A percentile compares a stretch with the other conserved stretches of the same genome.
Conservation (phyloP, 2,113 vertebrate genomes). For the Gallinago jamesoni region DNA sequence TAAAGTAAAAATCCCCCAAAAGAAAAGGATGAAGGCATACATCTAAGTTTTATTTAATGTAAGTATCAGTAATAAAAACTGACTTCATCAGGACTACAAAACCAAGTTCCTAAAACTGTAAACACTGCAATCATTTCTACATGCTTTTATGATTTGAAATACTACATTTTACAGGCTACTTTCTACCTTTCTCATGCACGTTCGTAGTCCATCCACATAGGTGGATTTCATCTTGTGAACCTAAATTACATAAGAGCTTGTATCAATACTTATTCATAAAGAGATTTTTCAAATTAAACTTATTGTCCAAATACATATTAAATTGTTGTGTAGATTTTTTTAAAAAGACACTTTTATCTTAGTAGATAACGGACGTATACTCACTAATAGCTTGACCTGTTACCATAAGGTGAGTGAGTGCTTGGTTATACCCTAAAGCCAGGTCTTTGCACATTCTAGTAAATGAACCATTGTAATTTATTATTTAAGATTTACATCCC, state of each 20-base stretch:
- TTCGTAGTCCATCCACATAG: conserved; percentile 86
- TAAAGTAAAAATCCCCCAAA: not conserved
- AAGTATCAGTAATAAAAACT: not conserved
- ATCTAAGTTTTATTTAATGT: not conserved
- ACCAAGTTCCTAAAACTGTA: not conserved
- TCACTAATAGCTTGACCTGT: not conserved
- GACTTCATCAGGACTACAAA: not conserved
- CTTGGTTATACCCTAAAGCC: not conserved
- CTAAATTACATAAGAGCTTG: conserved; percentile 60
- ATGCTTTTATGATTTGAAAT: not conserved
- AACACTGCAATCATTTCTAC: not conserved
- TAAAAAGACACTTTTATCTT: not conserved
- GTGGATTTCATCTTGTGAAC: conserved; percentile 92
- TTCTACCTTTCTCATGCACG: conserved; percentile 82
- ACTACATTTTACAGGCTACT: not conserved
- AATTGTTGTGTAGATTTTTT: not conserved
- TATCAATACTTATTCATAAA: not conserved
- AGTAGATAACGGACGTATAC: not conserved
- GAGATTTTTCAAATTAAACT: not conserved
- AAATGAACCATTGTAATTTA: not conserved
- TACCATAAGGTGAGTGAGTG: not conserved
- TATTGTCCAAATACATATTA: not conserved
- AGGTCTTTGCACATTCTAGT: not conserved
- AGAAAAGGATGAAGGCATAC: not conserved
- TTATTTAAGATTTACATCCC: not conserved